These are phyloP conservation scores for Gastrophysa polygoni DNA, from an alignment of 2,888 invertebrate species.

Conservation along the genomic window DNA sequence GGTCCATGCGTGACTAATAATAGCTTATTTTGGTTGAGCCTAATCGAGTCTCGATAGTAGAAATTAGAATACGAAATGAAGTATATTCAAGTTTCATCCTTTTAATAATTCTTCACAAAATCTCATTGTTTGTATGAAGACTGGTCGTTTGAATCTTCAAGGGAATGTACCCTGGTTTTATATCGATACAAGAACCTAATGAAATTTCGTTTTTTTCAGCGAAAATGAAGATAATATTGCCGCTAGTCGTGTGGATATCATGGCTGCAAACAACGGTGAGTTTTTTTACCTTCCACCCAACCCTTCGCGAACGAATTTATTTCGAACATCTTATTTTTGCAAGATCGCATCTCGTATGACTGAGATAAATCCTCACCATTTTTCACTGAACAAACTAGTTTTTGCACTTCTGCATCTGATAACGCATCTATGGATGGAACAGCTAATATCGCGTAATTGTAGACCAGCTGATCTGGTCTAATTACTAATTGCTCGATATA, in stretches of 20 bases:
- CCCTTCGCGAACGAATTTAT: background rate
- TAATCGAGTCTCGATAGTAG: no score
- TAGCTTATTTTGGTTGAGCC: no score
- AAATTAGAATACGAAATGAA: no score
- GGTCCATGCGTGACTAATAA: no score
- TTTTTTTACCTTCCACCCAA: conserved; percentile 45
- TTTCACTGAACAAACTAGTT: background rate
- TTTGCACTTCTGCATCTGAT: conserved; percentile 4
- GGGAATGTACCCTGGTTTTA: background rate
- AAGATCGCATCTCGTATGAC: background rate
- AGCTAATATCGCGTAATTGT: conserved; percentile 2
- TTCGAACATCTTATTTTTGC: no score
- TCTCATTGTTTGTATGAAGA: no score
- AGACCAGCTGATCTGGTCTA: conserved; percentile 4
- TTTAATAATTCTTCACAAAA: no score
- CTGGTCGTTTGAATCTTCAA: background rate
- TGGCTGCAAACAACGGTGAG: conserved; percentile 83
- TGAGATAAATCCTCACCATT: background rate
- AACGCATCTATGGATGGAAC: background rate
- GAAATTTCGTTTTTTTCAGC: conserved; percentile 69
- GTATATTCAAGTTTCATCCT: no score
- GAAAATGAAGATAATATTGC: conserved; percentile 92
- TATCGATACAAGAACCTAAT: background rate
- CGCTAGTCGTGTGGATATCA: conserved; percentile 86
- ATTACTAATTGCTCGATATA: background rate